phyloP scores from a whole-genome alignment of 2,113 vertebrate genomes.

The Percina caprodes region DNA sequence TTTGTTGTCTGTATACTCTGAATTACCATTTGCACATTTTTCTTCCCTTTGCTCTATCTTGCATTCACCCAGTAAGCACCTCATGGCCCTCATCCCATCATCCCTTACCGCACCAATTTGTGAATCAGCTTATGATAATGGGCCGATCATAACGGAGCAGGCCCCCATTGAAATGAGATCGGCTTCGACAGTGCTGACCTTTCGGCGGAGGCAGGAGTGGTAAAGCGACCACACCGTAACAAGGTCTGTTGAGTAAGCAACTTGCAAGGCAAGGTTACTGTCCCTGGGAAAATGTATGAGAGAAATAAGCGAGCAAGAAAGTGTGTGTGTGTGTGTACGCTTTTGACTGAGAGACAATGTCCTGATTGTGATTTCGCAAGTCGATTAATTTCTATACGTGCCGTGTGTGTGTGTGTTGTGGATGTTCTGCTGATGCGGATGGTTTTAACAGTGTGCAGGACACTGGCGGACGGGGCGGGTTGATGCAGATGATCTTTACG shows the following conservation, averaged over 20 bases:
- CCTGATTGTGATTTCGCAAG: constrained; percentile 82
- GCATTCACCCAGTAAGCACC: constrained; percentile 31
- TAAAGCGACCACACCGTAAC: constrained; percentile 77
- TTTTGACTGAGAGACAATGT: constrained; percentile 53
- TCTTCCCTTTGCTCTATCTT: constrained; percentile 15
- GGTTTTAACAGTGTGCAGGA: constrained; percentile 68
- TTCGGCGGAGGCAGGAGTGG: constrained; percentile 66
- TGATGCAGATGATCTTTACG: constrained; percentile 73
- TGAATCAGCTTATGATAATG: constrained; percentile 83
- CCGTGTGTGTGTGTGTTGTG: constrained; percentile 41
- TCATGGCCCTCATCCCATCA: constrained; percentile 54
- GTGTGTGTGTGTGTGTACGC: background rate
- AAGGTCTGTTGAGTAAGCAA: constrained; percentile 87
- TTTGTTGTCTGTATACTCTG: constrained; percentile 56
- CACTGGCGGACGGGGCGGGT: constrained; percentile 4
- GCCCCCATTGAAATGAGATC: constrained; percentile 73
- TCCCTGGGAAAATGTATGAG: constrained; percentile 34
- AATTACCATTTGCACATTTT: constrained; percentile 35
- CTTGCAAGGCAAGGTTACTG: constrained; percentile 81
- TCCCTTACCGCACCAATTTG: constrained; percentile 77
- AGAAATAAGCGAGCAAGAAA: constrained; percentile 4
- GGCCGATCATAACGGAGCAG: constrained; percentile 76
- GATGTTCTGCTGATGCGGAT: constrained; percentile 72
- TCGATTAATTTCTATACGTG: constrained; percentile 73
- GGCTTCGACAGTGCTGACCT: constrained; percentile 80